Evolutionary conservation across 2,113 vertebrate genomes (phyloP).

Genomic region (Coreoperca whiteheadi): DNA sequence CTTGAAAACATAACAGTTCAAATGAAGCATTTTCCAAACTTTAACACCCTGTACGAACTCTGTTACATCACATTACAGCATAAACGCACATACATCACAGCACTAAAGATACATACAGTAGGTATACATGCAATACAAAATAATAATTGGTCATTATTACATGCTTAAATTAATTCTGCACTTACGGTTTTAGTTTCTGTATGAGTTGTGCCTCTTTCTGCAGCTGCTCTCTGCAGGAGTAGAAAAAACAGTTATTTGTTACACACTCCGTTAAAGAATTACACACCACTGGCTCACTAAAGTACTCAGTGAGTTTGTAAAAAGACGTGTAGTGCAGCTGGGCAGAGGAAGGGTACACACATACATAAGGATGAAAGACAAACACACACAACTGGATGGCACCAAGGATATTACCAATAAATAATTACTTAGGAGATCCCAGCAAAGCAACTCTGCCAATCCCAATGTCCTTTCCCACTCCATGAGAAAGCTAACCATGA

Average conservation of each 20-base stretch:
- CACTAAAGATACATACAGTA: not conserved
- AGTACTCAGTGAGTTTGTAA: not conserved
- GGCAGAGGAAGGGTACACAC: not conserved
- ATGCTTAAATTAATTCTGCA: conserved; percentile 27
- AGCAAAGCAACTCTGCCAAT: conserved; percentile 26
- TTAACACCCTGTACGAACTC: too few species aligned
- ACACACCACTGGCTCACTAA: not conserved
- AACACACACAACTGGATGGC: conserved; percentile 36
- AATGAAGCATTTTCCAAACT: too few species aligned
- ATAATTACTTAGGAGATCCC: conserved; percentile 31
- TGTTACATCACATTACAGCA: not conserved
- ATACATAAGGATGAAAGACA: conserved; percentile 22
- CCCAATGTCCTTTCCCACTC: not conserved
- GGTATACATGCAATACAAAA: conserved; percentile 6
- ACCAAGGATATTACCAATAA: conserved; percentile 55
- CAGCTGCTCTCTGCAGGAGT: conserved; percentile 35
- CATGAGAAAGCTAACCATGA: conserved; percentile 22
- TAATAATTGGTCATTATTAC: not conserved
- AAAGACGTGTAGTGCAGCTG: not conserved
- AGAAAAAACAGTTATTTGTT: conserved; percentile 27
- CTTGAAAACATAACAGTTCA: too few species aligned
- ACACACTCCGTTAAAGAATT: not conserved
- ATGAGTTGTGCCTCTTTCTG: not conserved
- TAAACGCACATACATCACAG: not conserved
- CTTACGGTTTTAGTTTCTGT: conserved; percentile 56